These are phyloP conservation scores for Falco peregrinus DNA, from an alignment of 2,797 vertebrate genomes.

Conservation along the genomic window DNA sequence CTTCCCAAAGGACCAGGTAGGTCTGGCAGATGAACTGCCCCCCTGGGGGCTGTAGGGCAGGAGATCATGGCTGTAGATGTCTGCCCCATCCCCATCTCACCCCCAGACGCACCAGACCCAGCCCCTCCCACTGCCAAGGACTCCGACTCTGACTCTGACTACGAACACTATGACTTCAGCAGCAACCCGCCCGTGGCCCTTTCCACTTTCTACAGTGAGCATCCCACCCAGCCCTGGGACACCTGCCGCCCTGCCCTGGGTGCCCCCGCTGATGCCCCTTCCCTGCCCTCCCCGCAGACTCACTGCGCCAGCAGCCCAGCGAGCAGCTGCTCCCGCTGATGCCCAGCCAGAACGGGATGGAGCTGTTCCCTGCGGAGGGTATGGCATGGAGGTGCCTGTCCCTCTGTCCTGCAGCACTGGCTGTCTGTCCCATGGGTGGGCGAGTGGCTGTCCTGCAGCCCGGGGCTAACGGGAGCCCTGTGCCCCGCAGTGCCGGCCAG, in stretches of 20 bases:
- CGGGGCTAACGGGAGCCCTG: not conserved
- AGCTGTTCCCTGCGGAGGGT: not conserved
- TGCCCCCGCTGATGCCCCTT: not conserved
- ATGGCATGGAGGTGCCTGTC: accelerated
- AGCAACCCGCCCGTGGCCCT: slow-evolving; percentile 70
- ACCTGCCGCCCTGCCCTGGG: not conserved
- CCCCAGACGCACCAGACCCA: not conserved
- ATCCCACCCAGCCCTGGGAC: accelerated
- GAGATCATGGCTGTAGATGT: accelerated
- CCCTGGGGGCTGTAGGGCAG: accelerated
- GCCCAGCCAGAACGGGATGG: not conserved
- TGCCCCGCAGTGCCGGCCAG: not conserved
- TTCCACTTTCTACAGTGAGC: slow-evolving; percentile 80
- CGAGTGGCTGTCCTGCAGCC: not conserved
- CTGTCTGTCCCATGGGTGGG: accelerated
- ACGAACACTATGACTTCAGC: slow-evolving; percentile 77
- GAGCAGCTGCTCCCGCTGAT: not conserved
- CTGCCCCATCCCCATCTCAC: not conserved
- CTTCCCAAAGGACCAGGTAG: slow-evolving; percentile 70
- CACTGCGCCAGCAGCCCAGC: slow-evolving; percentile 52
- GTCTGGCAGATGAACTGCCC: not conserved
- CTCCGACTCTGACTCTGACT: slow-evolving; percentile 62
- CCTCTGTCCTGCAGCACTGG: not conserved
- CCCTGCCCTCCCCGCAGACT: slow-evolving; percentile 49
- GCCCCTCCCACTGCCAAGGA: not conserved